A percentile compares a stretch with the other conserved stretches of the same genome.
Conservation (phyloP, 2,113 vertebrate species). For the Galbula dea region DNA sequence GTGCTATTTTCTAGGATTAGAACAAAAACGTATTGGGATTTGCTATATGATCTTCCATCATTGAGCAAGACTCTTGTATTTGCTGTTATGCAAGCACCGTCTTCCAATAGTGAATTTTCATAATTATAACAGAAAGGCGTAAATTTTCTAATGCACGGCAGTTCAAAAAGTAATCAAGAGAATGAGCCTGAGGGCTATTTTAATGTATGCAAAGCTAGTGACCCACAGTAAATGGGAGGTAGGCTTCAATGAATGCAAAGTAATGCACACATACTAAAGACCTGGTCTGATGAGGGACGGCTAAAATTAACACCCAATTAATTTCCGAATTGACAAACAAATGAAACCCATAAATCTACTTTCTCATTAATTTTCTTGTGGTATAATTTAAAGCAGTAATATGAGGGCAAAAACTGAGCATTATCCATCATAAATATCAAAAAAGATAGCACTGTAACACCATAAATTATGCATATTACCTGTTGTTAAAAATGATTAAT, state of each 20-base stretch:
- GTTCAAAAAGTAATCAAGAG: constrained; percentile 97
- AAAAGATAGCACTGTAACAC: constrained; percentile 90
- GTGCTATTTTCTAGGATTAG: constrained; percentile 58
- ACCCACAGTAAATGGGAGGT: constrained; percentile 93
- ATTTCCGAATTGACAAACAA: constrained; percentile 99
- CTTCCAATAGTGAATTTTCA: constrained; percentile 85
- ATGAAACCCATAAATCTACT: constrained; percentile 99
- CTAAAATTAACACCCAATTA: constrained; percentile 99
- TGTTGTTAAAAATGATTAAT: constrained; percentile 88
- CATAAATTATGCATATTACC: constrained; percentile 89
- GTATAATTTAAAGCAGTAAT: constrained; percentile 98
- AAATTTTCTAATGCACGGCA: constrained; percentile 91
- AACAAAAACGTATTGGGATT: constrained; percentile 45
- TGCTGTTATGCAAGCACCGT: constrained; percentile 80
- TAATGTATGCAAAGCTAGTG: constrained; percentile 98
- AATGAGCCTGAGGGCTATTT: constrained; percentile 93
- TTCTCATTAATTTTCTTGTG: constrained; percentile 97
- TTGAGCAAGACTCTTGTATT: constrained; percentile 34
- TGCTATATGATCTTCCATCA: constrained; percentile 5
- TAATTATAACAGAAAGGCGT: constrained; percentile 95
- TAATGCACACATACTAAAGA: constrained; percentile 84
- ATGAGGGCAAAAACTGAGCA: constrained; percentile 86
- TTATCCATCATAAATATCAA: constrained; percentile 99
- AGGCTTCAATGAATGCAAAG: constrained; percentile 94
- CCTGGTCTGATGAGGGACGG: constrained; percentile 92